phyloP scores from a whole-genome alignment of 2,888 invertebrate genomes.

The Antheraea yamamai region DNA sequence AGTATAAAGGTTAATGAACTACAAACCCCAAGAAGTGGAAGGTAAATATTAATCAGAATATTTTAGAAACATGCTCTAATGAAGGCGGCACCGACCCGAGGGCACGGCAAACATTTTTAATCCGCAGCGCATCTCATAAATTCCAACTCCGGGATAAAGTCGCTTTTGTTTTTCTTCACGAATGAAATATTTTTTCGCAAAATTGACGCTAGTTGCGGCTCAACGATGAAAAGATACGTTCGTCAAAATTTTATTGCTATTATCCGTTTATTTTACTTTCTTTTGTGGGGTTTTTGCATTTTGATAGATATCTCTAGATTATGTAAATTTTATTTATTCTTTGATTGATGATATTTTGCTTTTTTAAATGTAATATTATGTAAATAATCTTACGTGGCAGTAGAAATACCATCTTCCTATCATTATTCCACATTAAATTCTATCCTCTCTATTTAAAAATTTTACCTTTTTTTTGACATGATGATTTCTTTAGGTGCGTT shows the following conservation, averaged over 20 bases:
- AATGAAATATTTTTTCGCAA: constrained; percentile 69
- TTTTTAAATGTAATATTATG: too few species aligned
- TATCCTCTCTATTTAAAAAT: too few species aligned
- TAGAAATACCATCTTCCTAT: too few species aligned
- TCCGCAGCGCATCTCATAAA: constrained; percentile 79
- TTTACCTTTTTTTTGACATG: too few species aligned
- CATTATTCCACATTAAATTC: too few species aligned
- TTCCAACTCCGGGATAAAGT: constrained; percentile 70
- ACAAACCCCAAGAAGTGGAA: constrained; percentile 69
- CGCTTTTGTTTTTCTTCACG: constrained; percentile 73
- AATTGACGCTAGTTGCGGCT: constrained; percentile 63
- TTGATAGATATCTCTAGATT: background rate
- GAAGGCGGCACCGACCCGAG: constrained; percentile 69
- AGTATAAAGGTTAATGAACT: constrained; percentile 64
- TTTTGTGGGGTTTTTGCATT: background rate
- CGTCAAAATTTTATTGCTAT: constrained; percentile 11
- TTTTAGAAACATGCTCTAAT: constrained; percentile 71
- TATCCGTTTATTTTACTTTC: background rate
- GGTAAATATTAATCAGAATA: constrained; percentile 78
- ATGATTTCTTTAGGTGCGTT: too few species aligned
- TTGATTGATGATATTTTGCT: too few species aligned
- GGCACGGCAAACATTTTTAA: constrained; percentile 78
- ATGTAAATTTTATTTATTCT: background rate
- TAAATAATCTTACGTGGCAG: too few species aligned
- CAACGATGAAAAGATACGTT: constrained; percentile 39